Base-by-base conservation (phyloP, 2,797 vertebrate species). In the Anomalospiza imberbis region DNA sequence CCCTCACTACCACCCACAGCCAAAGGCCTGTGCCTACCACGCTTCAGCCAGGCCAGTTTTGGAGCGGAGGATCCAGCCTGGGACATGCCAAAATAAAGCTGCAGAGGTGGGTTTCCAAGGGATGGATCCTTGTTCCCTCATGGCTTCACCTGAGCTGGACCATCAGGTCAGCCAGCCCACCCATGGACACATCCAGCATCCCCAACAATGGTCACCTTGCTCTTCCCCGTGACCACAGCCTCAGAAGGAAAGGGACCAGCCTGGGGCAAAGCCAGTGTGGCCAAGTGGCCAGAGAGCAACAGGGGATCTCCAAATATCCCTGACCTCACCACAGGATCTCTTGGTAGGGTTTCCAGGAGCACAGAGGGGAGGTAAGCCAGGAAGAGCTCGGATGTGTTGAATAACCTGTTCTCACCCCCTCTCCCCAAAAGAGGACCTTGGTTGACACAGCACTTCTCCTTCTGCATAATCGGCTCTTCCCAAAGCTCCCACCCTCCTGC, bases 351-450 rank as follows among this genome's bases (percentile, higher is more conserved):
- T 72, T 40, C 29, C 1, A 1, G 68, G 13, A 76, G 36, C 13
- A 19, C 0, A 0, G 48, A 61, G 25, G 7, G n/a, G 17, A 53
- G 9, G 22, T 0, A 0, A 88, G 38, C 31, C 73, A 34, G 12
- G 42, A 71, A 76, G 28, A 76, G 40, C 29, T 70, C 0, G 0
- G 36, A 60, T 1, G 2, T 1, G 1, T 15, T 14, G 24, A 73
- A 57, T 20, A 34, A 2, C 8, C 28, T 68, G 57, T 53, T 36
- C 47, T 81, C 3, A 1, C 2, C 14, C 42, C 31, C 2, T 6
- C 60, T 85, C 25, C 26, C 72, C 5, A 0, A 50, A 87, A 85
- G 58, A 11, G 36, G 61, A 60, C 1, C 0, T 7, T 1, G 3
- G 38, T 45, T 85, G 47, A 86, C 84, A 91, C 3, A 73, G 76